Base-by-base conservation (phyloP, 2,888 invertebrate genomes). In the Onchidella celtica region DNA sequence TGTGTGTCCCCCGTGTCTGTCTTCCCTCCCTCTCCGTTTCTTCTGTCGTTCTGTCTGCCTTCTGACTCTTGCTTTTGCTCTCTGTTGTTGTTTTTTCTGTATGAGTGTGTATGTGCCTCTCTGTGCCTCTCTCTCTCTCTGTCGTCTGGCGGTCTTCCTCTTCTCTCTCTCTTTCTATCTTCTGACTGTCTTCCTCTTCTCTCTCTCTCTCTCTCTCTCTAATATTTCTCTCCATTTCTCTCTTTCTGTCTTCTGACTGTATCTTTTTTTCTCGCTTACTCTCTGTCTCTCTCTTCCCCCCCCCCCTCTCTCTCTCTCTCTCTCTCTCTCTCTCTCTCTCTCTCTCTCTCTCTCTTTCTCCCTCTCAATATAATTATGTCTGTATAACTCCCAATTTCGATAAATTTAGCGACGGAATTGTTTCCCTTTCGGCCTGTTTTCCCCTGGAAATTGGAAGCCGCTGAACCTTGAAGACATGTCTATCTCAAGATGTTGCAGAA, bases 241-340 rank as follows among this genome's bases (percentile, higher is more conserved):
- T 27, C 29, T 29, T n/a, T 66, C 32, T 66, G 3, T 11, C 27
- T 29, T 27, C 29, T 29, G 11, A 29, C 32, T 66, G 3, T 11
- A 4, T 47, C 47, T 40, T 47, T 65, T 29, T 40, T 36, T 59
- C 34, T 61, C 74, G 32, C 27, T 24, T 9, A 3, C 36, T 59
- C 61, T 34, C 61, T 61, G n/a, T 34, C 57, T 61, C 24, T 29
- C 34, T 47, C 38, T 34, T 36, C 29, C n/a, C 36, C 47, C 17
- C 47, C 9, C 65, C 27, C 66, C 76, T 40, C 40, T 63, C 32
- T 57, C 40, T 63, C 32, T 57, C 63, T 38, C 32, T 38, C 40
- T 75, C 24, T 75, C 36, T 63, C 24, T 63, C 36, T 27, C 63
- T 63, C 34, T 63, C 40, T 75, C n/a, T 63, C 63, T 63, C n/a